phyloP scores from a whole-genome alignment of 1,140 invertebrate species.

The Aphaenogaster ashmeadi region DNA sequence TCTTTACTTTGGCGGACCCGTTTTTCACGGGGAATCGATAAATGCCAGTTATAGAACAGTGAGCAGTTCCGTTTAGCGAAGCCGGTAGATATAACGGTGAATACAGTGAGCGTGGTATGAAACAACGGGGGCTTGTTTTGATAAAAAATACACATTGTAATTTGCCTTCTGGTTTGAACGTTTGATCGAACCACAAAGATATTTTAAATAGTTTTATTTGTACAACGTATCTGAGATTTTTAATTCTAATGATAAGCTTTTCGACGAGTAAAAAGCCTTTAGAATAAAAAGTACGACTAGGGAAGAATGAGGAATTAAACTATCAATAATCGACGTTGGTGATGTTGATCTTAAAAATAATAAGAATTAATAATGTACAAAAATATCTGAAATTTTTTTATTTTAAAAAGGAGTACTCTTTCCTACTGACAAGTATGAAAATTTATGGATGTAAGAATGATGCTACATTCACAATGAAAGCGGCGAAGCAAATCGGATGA shows the following conservation, averaged over 20 bases:
- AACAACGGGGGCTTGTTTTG: conserved; percentile 21
- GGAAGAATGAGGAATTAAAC: background rate
- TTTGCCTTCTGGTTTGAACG: conserved; percentile 12
- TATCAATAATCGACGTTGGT: background rate
- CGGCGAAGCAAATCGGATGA: conserved; percentile 19
- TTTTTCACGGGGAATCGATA: conserved; percentile 67
- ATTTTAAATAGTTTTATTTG: conserved; percentile 3
- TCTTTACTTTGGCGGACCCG: conserved; percentile 69
- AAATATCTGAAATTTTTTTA: background rate
- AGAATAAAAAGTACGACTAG: background rate
- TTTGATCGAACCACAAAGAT: background rate
- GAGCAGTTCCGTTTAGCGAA: conserved; percentile 69
- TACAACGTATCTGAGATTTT: background rate
- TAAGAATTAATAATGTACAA: background rate
- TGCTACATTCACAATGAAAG: conserved; percentile 12
- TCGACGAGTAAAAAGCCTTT: background rate
- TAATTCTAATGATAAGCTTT: background rate
- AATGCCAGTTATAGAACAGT: conserved; percentile 67
- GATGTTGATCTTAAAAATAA: background rate
- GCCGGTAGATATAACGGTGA: conserved; percentile 42
- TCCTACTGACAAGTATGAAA: background rate
- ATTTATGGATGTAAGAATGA: conserved; percentile 26
- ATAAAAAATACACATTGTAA: conserved; percentile 28
- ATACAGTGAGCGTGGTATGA: conserved; percentile 23
- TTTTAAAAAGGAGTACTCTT: background rate